Evolutionary conservation across 1,140 invertebrate species (phyloP), one percentile per base, ranked within the genome.

Genomic region (Odontomachus brunneus): DNA sequence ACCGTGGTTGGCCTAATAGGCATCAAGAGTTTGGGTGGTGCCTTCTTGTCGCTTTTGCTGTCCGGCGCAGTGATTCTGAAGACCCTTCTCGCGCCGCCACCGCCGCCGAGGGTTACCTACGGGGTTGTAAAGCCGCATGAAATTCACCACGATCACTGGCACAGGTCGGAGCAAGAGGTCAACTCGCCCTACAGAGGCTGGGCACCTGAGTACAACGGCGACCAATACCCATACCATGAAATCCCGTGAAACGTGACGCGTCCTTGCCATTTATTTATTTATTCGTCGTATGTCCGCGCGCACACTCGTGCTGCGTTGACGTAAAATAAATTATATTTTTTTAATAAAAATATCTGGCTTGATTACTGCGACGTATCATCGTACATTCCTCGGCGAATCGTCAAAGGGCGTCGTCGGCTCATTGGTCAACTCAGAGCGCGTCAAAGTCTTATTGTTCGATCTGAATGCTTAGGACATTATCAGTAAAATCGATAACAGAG

Each of bases 1-100:
- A 95, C 95, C 9, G 83, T 95, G 48, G 95, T 96, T 65, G 95
- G 95, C 19, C 90, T 96, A 48, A 94, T 96, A 57, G 95, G 96
- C 0, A 94, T 96, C 84, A 96, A 96, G 86, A 96, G 95, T 59
- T 92, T 96, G 5, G 95, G 95, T 57, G 94, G 95, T 26, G 95
- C 96, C 53, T 89, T 96, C n/a, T 92, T 96, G 83, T 95, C 96
- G 2, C 92, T 96, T 66, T 90, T 96, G 14, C 91, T 96, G 62
- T 95, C 96, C 15, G 94, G 94, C 48, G 95, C 94, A 1, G 92
- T 95, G 0, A 95, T 93, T 19, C 89, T 96, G 1, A 95, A 95
- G 73, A 92, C 93, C 11, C 87, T 95, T 14, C 72, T 95, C 4
- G 94, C 93, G 51, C 90, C 92, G 17, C 86, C 89, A 60, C 90